A percentile compares a stretch with the other conserved stretches of the same genome.
phyloP scores from a whole-genome alignment of 2,888 invertebrate species.

The Mythimna lalbum region DNA sequence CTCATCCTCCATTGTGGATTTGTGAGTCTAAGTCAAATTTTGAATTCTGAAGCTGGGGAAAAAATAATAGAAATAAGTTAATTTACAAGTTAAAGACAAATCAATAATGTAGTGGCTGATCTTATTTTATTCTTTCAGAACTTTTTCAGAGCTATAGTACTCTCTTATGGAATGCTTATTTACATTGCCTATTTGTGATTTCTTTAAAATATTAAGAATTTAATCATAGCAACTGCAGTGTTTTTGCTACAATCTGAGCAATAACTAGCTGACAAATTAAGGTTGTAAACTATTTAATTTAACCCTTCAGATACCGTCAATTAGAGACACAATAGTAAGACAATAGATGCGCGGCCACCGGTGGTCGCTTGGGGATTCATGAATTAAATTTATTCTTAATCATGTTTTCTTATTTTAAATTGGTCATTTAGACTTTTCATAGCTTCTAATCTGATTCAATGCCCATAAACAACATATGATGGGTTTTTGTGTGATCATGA shows the following conservation, averaged over 20 bases:
- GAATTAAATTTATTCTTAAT: no score
- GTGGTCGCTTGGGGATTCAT: no score
- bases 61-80: not conserved
- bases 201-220: no score
- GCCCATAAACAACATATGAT: not conserved
- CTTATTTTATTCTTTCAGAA: not conserved
- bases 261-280: no score
- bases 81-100: not conserved
- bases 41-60: slow-evolving; percentile 45
- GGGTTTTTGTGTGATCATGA: not conserved
- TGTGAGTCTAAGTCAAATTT: slow-evolving; percentile 63
- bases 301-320: no score
- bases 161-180: not conserved
- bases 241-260: no score
- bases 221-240: no score
- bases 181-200: no score
- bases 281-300: no score
- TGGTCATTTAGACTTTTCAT: not conserved
- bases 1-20: slow-evolving; percentile 94
- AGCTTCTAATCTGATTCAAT: not conserved
- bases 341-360: no score
- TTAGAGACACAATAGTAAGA: no score
- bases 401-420: no score
- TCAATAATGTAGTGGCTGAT: not conserved
- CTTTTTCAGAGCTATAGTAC: not conserved